Conservation (phyloP, 2,797 vertebrate species). For the Rousettus madagascariensis region DNA sequence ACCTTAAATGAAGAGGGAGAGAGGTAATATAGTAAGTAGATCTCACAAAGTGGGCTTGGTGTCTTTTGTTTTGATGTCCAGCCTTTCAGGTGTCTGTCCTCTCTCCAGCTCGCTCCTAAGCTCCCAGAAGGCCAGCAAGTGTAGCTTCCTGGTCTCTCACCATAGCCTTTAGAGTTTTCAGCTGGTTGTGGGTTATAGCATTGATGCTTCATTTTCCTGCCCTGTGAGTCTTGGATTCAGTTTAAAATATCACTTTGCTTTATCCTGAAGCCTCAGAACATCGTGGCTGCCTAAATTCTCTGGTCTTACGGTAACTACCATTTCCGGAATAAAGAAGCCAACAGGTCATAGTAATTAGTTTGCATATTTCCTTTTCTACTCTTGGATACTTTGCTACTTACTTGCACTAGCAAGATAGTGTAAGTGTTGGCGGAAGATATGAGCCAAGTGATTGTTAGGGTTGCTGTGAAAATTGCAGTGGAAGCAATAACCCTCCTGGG, state of each 20-base stretch:
- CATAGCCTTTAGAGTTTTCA: not conserved
- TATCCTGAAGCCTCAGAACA: not conserved
- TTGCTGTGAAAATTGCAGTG: not conserved
- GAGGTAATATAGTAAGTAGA: not conserved
- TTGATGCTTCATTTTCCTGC: not conserved
- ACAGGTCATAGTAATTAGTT: not conserved
- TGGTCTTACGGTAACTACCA: not conserved
- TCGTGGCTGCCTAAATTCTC: not conserved
- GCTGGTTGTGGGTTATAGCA: not conserved
- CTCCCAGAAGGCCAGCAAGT: not conserved
- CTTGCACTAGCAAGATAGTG: not conserved
- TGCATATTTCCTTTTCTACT: not conserved
- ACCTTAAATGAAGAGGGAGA: not conserved
- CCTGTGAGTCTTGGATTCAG: not conserved
- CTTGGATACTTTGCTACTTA: not conserved
- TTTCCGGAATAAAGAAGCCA: conserved; percentile 1
- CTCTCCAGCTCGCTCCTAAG: not conserved
- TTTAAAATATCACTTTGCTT: conserved; percentile 1
- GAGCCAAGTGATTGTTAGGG: conserved; percentile 18
- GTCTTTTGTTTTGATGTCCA: not conserved
- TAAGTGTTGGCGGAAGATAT: not conserved
- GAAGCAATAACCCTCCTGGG: not conserved
- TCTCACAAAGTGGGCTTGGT: not conserved
- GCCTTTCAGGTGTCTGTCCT: not conserved
- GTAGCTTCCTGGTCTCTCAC: not conserved